Evolutionary conservation across 2,888 invertebrate genomes (phyloP).

Genomic region (Tubulanus polymorphus): DNA sequence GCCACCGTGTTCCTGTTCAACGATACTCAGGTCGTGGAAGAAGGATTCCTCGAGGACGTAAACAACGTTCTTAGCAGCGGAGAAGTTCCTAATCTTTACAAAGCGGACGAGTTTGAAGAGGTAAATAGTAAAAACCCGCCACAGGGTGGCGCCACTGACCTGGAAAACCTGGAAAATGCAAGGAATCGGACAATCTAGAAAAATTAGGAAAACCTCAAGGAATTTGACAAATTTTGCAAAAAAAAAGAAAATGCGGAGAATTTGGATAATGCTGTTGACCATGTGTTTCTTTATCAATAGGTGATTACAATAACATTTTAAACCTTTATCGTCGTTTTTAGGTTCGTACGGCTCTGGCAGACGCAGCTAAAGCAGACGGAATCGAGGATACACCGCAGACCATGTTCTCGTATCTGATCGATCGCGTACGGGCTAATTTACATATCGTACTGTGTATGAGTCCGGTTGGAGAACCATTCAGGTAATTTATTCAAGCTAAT

Average conservation of each 20-base stretch:
- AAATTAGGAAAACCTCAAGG: no score
- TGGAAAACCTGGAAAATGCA: no score
- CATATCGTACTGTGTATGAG: conserved; percentile 83
- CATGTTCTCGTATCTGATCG: conserved; percentile 72
- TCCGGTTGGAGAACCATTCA: conserved; percentile 79
- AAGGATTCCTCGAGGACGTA: conserved; percentile 80
- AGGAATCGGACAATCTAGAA: not conserved
- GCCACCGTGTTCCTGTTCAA: conserved; percentile 77
- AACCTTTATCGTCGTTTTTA: no score
- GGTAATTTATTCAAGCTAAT: conserved; percentile 61
- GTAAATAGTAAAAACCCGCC: conserved; percentile 60
- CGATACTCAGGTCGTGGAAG: conserved; percentile 78
- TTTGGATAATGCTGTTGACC: no score
- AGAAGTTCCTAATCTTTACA: conserved; percentile 83
- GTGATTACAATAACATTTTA: not conserved
- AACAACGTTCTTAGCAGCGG: conserved; percentile 85
- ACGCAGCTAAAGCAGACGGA: conserved; percentile 48
- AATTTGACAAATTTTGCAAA: no score
- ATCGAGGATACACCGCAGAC: conserved; percentile 57
- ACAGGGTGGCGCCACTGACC: no score
- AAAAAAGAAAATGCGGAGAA: no score
- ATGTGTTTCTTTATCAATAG: no score
- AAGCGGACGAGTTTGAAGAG: conserved; percentile 83
- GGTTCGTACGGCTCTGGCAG: conserved; percentile 47
- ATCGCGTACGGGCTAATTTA: conserved; percentile 70